Base-by-base conservation (phyloP, 35 echinoderm and acorn worm genomes). In the Acanthaster planci region DNA sequence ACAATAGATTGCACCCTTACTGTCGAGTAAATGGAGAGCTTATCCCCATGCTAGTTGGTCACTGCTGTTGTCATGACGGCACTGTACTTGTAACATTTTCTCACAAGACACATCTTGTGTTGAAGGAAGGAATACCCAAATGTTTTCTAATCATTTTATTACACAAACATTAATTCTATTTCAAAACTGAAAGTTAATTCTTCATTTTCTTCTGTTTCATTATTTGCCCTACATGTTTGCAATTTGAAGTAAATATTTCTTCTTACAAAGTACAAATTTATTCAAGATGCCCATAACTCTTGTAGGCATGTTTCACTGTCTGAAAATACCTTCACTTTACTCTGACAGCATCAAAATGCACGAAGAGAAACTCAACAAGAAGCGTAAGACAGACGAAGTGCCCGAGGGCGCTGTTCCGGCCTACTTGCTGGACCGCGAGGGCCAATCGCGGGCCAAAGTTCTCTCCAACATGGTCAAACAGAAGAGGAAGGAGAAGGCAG, bases 381-480 rank as follows among this genome's bases (percentile, higher is more conserved):
- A 98, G 57, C 89, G 85, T 51, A 90, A 86, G 22, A 82, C 93
- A 52, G 95, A 98, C 17, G 91, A 93, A 67, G 95, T 98, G 12
- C 91, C 95, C 16, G 96, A 99, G 88, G 96, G 96, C 23, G 96
- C 96, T 81, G 92, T 99, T 27, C 96, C 96, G 16, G 96, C 96
- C 3, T 99, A 99, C 56, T 81, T 99, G 39, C 72, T 99, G 52
- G 96, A 99, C 68, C 60, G 96, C 39, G 96, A 99, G 79, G 96
- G 96, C 36, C 96, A 99, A 56, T 80, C 82, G 5, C 50, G 96
- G 51, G 96, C 96, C 82, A 99, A 99, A 77, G 96, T 99, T 21
- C 85, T 99, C 10, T 99, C 96, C 38, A 99, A 99, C 57, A 99
- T 99, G 96, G 92, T 99, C 60, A 99, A 99, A 84, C 96, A 99